Conservation (phyloP, 2,797 vertebrate species). For the Dallia pectoralis region DNA sequence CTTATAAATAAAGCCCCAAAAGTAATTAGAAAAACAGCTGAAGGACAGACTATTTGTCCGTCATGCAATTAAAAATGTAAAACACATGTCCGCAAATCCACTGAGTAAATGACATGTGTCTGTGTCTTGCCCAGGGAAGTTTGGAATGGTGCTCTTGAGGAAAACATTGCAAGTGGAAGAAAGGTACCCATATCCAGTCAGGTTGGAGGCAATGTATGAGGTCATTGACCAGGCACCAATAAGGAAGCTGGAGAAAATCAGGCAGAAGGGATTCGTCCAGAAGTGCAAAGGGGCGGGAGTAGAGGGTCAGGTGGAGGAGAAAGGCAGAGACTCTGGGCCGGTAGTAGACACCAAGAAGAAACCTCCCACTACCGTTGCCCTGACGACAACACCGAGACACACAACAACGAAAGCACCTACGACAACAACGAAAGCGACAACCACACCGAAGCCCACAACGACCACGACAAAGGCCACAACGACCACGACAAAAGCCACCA, state of each 20-base stretch:
- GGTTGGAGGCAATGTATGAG: conserved; percentile 96
- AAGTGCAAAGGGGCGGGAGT: conserved; percentile 90
- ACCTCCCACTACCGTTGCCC: conserved; percentile 54
- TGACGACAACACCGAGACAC: conserved; percentile 32
- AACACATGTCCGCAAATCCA: not conserved
- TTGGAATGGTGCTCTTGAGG: conserved; percentile 94
- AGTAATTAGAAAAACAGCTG: too few species aligned
- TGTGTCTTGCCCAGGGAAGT: conserved; percentile 72
- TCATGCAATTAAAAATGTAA: not conserved
- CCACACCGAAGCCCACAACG: conserved; percentile 57
- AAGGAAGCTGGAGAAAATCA: conserved; percentile 88
- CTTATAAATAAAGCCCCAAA: too few species aligned
- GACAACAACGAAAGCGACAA: conserved; percentile 64
- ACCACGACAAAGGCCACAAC: conserved; percentile 57
- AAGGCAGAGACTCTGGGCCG: conserved; percentile 53
- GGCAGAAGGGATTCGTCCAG: conserved; percentile 95
- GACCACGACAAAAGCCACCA: conserved; percentile 29
- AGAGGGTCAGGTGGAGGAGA: conserved; percentile 88
- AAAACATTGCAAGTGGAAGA: conserved; percentile 97
- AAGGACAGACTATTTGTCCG: too few species aligned
- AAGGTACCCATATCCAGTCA: conserved; percentile 94
- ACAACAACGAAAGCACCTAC: conserved; percentile 50
- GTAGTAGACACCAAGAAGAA: conserved; percentile 62
- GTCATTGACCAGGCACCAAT: conserved; percentile 91
- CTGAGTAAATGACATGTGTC: not conserved